These are phyloP conservation scores for Vanessa cardui DNA, from an alignment of 2,888 invertebrate species.

Conservation along the genomic window DNA sequence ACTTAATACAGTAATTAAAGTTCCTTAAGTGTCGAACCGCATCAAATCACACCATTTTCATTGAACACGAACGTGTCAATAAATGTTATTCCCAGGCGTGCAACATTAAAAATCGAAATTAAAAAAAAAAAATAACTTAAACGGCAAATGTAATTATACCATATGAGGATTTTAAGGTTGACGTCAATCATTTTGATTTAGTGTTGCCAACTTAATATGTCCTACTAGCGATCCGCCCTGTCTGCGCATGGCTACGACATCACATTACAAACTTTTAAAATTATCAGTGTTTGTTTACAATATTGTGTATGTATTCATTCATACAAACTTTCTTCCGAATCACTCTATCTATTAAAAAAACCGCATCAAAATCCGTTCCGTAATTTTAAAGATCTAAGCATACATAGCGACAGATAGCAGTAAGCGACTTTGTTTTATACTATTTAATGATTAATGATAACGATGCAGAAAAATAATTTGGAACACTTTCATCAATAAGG, in stretches of 20 bases:
- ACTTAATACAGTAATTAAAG: slow-evolving; percentile 38
- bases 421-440: too few species aligned
- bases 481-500: neutral
- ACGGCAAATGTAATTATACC: slow-evolving; percentile 28
- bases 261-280: too few species aligned
- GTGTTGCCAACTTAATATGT: slow-evolving; percentile 15
- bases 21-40: slow-evolving; percentile 34
- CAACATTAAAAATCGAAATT: slow-evolving; percentile 10
- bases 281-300: too few species aligned
- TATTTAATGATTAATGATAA: too few species aligned
- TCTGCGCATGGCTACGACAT: too few species aligned
- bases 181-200: slow-evolving; percentile 24
- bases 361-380: too few species aligned
- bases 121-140: slow-evolving; percentile 17
- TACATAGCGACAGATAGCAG: too few species aligned
- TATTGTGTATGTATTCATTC: too few species aligned
- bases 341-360: too few species aligned
- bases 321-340: too few species aligned
- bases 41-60: slow-evolving; percentile 34
- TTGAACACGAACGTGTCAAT: slow-evolving; percentile 20
- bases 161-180: slow-evolving; percentile 20
- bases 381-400: too few species aligned
- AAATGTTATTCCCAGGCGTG: slow-evolving; percentile 5
- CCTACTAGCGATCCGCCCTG: too few species aligned
- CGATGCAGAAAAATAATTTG: neutral